Evolutionary conservation across 1,140 invertebrate genomes (phyloP).

Genomic region (Drosophila mayri): DNA sequence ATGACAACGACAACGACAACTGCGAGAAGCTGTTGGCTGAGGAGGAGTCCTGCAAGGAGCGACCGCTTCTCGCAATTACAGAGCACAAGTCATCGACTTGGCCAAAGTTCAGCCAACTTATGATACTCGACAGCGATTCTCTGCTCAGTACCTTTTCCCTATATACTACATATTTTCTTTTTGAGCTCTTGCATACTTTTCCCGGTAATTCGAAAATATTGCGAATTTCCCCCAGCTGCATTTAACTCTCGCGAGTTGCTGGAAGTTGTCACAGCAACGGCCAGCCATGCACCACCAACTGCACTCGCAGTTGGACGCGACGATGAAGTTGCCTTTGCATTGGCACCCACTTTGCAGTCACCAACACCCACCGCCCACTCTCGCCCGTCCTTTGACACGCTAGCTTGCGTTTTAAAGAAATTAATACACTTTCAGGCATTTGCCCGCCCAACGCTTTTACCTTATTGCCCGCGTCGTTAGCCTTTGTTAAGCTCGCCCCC

Average conservation of each 20-base stretch:
- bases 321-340: conserved; percentile 32
- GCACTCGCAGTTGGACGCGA: conserved; percentile 7
- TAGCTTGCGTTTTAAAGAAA: conserved; percentile 57
- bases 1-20: conserved; percentile 61
- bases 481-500: conserved; percentile 3
- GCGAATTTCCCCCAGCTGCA: conserved; percentile 35
- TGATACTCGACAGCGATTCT: conserved; percentile 45
- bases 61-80: conserved; percentile 40
- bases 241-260: conserved; percentile 16
- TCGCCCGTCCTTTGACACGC: conserved; percentile 50
- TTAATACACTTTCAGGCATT: conserved; percentile 51
- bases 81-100: conserved; percentile 52
- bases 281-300: conserved; percentile 16
- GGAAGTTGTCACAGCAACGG: conserved; percentile 41
- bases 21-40: conserved; percentile 38
- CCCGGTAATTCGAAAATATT: conserved; percentile 46
- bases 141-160: conserved; percentile 9
- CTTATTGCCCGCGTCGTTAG: conserved; percentile 26
- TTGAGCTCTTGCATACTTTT: conserved; percentile 28
- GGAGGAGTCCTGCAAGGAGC: conserved; percentile 31
- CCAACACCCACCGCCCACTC: neutral
- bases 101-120: conserved; percentile 53
- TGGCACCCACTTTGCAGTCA: conserved; percentile 23
- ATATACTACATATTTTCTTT: neutral
- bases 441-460: conserved; percentile 39